Evolutionary conservation across 2,797 vertebrate species (phyloP).

Genomic region (Pachyuromys duprasi): DNA sequence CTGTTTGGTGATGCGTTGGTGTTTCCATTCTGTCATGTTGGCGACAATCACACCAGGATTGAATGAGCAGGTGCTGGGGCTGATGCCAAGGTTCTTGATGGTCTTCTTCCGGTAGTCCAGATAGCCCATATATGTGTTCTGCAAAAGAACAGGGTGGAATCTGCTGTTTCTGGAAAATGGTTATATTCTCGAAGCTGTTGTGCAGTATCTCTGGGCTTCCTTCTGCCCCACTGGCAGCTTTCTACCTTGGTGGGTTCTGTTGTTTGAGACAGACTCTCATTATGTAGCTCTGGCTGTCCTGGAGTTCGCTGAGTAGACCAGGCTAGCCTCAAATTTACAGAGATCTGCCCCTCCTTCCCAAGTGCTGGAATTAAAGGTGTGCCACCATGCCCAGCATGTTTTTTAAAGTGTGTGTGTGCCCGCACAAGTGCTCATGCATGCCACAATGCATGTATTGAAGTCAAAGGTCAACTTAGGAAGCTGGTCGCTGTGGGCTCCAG

Average conservation of each 20-base stretch:
- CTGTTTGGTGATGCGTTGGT: conserved; percentile 95
- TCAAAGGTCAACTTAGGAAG: not conserved
- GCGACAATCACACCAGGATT: conserved; percentile 98
- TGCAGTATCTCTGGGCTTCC: not conserved
- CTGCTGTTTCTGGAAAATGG: not conserved
- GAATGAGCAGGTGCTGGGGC: conserved; percentile 96
- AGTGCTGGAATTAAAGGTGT: not conserved
- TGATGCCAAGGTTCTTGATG: conserved; percentile 94
- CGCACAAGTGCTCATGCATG: not conserved
- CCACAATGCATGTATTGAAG: not conserved
- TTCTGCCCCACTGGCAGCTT: not conserved
- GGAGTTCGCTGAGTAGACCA: not conserved
- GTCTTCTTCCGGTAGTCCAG: conserved; percentile 96
- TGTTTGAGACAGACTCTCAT: not conserved
- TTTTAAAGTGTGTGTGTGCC: not conserved
- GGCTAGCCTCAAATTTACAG: not conserved
- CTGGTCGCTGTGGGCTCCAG: not conserved
- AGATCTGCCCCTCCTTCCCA: not conserved
- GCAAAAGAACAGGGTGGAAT: not conserved
- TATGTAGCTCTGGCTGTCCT: not conserved
- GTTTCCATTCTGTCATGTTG: conserved; percentile 95
- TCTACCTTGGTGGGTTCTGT: not conserved
- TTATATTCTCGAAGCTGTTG: not conserved
- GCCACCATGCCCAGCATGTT: not conserved
- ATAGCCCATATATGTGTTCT: conserved; percentile 99